These are phyloP conservation scores for Pogonocherus hispidulus DNA, from an alignment of 2,888 invertebrate genomes.

Conservation along the genomic window DNA sequence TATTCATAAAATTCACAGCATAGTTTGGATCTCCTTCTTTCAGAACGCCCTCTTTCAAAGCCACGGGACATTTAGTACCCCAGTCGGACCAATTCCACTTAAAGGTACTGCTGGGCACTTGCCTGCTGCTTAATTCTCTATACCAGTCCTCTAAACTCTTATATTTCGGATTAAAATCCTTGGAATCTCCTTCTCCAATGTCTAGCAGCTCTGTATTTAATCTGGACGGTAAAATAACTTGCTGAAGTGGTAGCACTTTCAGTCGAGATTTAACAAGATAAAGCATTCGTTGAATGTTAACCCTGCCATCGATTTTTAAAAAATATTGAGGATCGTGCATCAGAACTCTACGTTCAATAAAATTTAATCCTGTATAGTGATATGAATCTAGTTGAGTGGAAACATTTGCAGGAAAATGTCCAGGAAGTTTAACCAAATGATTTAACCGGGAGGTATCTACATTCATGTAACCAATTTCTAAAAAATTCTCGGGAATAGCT, in stretches of 20 bases:
- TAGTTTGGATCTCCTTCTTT: conserved; percentile 71
- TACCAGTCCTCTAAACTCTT: conserved; percentile 62
- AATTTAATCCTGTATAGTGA: conserved; percentile 66
- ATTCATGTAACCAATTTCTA: conserved; percentile 49
- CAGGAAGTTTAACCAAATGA: conserved; percentile 70
- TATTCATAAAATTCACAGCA: conserved; percentile 74
- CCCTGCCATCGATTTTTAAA: conserved; percentile 74
- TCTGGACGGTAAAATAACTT: conserved; percentile 62
- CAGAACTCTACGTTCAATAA: conserved; percentile 71
- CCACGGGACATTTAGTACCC: conserved; percentile 75
- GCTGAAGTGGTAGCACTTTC: conserved; percentile 62
- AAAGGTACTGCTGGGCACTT: conserved; percentile 61
- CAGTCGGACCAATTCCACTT: conserved; percentile 73
- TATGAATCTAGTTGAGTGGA: conserved; percentile 71
- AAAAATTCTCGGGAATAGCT: conserved; percentile 57
- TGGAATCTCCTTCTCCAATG: conserved; percentile 50
- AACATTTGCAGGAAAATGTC: conserved; percentile 69
- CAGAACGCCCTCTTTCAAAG: conserved; percentile 72
- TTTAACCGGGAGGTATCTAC: conserved; percentile 60
- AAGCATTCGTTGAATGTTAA: conserved; percentile 69
- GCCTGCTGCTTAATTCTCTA: conserved; percentile 56
- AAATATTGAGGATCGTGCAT: conserved; percentile 72
- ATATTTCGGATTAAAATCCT: conserved; percentile 41
- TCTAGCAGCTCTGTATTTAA: conserved; percentile 50
- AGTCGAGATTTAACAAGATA: conserved; percentile 69